Evolutionary conservation across 2,797 vertebrate species (phyloP), one percentile per base, ranked within the genome.

Genomic region (Morelia viridis): DNA sequence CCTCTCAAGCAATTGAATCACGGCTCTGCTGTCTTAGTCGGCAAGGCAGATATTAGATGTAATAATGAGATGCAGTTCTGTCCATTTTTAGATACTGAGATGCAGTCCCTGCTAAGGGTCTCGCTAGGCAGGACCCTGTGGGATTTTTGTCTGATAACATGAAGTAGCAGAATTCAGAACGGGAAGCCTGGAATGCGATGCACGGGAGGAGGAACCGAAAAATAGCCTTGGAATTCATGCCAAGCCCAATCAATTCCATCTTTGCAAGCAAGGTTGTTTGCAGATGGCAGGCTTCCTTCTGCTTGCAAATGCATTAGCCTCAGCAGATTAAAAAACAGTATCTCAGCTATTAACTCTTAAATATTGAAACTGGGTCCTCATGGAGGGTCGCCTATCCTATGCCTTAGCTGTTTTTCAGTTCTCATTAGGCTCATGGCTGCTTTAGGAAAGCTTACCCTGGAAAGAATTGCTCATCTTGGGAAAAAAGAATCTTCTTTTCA

Each of bases 401-500:
- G 88, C 87, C 89, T 93, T 94, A 93, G 95, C 94, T 92, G 56
- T 92, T 93, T 92, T 26, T 41, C 35, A 86, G 94, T 87, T 90
- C 71, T 62, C 91, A 57, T 93, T 92, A 92, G n/a, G 91, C 86
- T 85, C 85, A 68, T 31, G 62, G 0, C 41, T 95, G 87, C 62
- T 94, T 64, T 41, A 88, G 24, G 56, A 86, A 95, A 85, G 94
- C 93, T 53, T 26, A 41, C 35, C 8, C 93, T 92, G 93, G 80
- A 87, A 93, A 95, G 62, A 92, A 90, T 93, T 28, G 92, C 9
- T 94, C 85, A 92, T 35, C 65, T 56, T 88, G 46, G 57, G 64
- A 89, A 92, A 53, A 94, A 95, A 93, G 90, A 1, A 89, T 88
- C 92, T 94, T 89, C 89, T 92, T 95, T 95, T 90, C 89, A 94